Conservation (phyloP, 1,140 invertebrate species). For the Dinothrombium tinctorium region DNA sequence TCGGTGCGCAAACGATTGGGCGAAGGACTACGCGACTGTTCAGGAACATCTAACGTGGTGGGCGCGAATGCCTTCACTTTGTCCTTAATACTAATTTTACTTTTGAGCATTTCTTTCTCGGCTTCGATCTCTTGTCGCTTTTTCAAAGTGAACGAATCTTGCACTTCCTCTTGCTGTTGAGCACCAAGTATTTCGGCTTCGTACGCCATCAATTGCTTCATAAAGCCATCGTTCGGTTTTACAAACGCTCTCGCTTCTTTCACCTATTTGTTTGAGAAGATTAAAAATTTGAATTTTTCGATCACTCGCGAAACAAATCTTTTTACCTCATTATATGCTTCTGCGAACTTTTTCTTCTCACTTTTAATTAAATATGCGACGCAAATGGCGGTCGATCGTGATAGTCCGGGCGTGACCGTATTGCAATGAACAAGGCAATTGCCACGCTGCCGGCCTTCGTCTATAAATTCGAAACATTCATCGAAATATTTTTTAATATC, state of each 20-base stretch:
- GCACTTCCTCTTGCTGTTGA: conserved; percentile 3
- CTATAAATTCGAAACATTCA: conserved; percentile 20
- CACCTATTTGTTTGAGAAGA: conserved; percentile 23
- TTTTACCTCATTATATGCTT: conserved; percentile 31
- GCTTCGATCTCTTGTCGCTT: conserved; percentile 31
- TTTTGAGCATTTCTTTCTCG: conserved; percentile 15
- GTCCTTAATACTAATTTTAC: neutral
- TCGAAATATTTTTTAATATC: conserved; percentile 18
- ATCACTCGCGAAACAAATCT: neutral
- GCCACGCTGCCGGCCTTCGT: conserved; percentile 21
- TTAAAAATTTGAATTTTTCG: too few relatives aligned
- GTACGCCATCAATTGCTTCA: conserved; percentile 31
- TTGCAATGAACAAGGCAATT: conserved; percentile 71
- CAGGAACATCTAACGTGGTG: neutral
- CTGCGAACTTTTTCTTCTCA: conserved; percentile 32
- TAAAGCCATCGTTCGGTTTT: conserved; percentile 54
- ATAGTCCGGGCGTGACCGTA: conserved; percentile 40
- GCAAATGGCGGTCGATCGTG: conserved; percentile 51
- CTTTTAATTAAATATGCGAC: conserved; percentile 57
- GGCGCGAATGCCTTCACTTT: neutral
- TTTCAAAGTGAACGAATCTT: conserved; percentile 11
- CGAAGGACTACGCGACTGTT: neutral
- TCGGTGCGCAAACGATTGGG: neutral
- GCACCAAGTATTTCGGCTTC: conserved; percentile 16
- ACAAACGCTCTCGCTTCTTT: conserved; percentile 37